phyloP scores from a whole-genome alignment of 2,113 vertebrate genomes.

The Otolemur garnettii region DNA sequence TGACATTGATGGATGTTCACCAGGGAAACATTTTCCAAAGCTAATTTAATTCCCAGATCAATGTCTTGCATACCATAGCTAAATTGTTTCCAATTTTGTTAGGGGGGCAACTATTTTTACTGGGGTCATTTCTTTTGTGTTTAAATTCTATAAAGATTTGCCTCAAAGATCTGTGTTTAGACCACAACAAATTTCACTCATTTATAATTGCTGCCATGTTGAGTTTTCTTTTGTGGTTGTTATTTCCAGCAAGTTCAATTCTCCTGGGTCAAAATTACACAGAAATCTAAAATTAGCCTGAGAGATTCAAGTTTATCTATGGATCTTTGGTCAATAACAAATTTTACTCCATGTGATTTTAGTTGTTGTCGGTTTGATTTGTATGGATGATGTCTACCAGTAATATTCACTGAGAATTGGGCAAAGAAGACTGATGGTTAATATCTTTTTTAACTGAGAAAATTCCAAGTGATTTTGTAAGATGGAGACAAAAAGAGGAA shows the following conservation, averaged over 20 bases:
- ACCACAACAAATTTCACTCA: not conserved
- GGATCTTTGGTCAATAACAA: constrained; percentile 63
- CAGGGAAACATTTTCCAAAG: constrained; percentile 44
- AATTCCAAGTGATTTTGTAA: not conserved
- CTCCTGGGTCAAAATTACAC: constrained; percentile 5
- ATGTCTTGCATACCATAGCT: not conserved
- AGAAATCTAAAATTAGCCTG: constrained; percentile 33
- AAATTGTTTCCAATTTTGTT: constrained; percentile 45
- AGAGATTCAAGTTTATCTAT: constrained; percentile 33
- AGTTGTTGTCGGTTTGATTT: constrained; percentile 43
- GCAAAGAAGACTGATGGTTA: not conserved
- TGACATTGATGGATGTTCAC: constrained; percentile 21
- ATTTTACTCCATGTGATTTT: constrained; percentile 43
- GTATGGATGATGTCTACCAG: constrained; percentile 15
- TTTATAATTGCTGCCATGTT: constrained; percentile 48
- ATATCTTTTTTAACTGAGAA: constrained; percentile 52
- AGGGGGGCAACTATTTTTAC: constrained; percentile 1
- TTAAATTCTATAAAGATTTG: constrained; percentile 66
- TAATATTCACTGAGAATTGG: not conserved
- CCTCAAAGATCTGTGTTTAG: constrained; percentile 46
- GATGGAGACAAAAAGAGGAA: not conserved
- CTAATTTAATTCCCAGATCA: constrained; percentile 62
- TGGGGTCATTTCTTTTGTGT: constrained; percentile 33
- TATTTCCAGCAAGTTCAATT: constrained; percentile 15
- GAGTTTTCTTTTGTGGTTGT: not conserved